Evolutionary conservation across 1,140 invertebrate species (phyloP), one percentile per base, ranked within the genome.

Genomic region (Gonatopus flavifemur): DNA sequence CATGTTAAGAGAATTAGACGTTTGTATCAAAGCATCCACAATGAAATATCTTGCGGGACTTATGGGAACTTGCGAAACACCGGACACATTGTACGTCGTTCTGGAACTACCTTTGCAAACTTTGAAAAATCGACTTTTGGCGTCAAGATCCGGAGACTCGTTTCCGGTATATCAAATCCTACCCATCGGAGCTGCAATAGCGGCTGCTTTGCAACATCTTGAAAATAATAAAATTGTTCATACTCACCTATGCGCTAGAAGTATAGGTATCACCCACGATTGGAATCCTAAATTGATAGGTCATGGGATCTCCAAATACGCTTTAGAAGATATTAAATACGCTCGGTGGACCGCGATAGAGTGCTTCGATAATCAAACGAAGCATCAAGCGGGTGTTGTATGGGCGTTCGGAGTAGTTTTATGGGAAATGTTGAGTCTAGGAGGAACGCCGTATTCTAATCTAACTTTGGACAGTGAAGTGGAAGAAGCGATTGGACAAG

Each of bases 381-480:
- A 82, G 44, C 82, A 84, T 20, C 76, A 80, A 2, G 86, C 88
- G 59, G 88, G 87, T 49, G 88, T 92, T 65, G 82, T 91, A 3
- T 94, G 91, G 91, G 87, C 89, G 0, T 92, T 87, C 74, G 91
- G 86, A 3, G 83, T 89, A 45, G 66, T 93, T 7, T 70, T 92
- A 25, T 94, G 91, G 91, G 91, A 94, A 71, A 84, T 88, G 53
- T 81, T 88, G 41, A 85, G 88, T n/a, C 78, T 93, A 63, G 91
- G 91, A 28, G 90, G 84, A 1, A 93, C 90, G 6, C 89, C 87
- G 0, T 93, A 91, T 69, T 78, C 83, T 1, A 82, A 85, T 38
- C 73, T 90, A 5, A 63, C 68, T 19, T 72, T 79, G 12, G 84
- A 79, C 37, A 83, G 83, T 48, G 89, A 93, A 55, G 81, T 94